These are phyloP conservation scores for Dendropsophus ebraccatus DNA, from an alignment of 2,113 vertebrate genomes.

Conservation along the genomic window DNA sequence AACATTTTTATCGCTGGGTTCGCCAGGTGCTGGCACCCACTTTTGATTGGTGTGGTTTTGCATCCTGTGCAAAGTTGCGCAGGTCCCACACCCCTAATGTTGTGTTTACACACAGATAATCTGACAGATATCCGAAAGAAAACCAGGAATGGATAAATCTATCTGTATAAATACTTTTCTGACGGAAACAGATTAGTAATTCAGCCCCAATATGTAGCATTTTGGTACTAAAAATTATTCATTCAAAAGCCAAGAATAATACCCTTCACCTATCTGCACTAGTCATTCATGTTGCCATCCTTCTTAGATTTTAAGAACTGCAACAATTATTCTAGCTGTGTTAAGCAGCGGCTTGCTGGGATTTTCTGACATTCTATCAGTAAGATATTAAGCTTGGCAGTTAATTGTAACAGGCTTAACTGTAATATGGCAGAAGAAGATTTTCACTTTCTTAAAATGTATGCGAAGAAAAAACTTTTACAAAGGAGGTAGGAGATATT, in stretches of 20 bases:
- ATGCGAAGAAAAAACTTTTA: neutral
- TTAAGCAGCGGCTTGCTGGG: slow-evolving; percentile 13
- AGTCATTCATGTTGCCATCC: slow-evolving; percentile 3
- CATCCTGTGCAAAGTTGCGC: too few species aligned
- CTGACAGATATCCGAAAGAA: too few species aligned
- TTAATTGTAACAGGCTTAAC: slow-evolving; percentile 32
- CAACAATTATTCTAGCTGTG: slow-evolving; percentile 14
- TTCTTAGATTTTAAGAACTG: slow-evolving; percentile 13
- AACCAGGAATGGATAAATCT: too few species aligned
- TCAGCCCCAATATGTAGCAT: neutral
- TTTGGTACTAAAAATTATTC: neutral
- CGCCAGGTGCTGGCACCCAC: too few species aligned
- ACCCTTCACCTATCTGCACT: neutral
- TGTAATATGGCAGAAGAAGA: slow-evolving; percentile 9
- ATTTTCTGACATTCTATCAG: slow-evolving; percentile 37
- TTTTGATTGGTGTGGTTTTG: too few species aligned
- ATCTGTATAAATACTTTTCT: too few species aligned
- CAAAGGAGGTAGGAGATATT: slow-evolving; percentile 5
- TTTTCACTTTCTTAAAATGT: slow-evolving; percentile 35
- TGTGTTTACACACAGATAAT: too few species aligned
- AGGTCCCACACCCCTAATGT: too few species aligned
- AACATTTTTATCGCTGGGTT: too few species aligned
- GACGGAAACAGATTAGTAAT: too few species aligned
- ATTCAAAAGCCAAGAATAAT: neutral
- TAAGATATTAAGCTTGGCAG: slow-evolving; percentile 15